These are phyloP conservation scores for Sylvicapra grimmia DNA, from an alignment of 2,113 vertebrate genomes.

Conservation along the genomic window DNA sequence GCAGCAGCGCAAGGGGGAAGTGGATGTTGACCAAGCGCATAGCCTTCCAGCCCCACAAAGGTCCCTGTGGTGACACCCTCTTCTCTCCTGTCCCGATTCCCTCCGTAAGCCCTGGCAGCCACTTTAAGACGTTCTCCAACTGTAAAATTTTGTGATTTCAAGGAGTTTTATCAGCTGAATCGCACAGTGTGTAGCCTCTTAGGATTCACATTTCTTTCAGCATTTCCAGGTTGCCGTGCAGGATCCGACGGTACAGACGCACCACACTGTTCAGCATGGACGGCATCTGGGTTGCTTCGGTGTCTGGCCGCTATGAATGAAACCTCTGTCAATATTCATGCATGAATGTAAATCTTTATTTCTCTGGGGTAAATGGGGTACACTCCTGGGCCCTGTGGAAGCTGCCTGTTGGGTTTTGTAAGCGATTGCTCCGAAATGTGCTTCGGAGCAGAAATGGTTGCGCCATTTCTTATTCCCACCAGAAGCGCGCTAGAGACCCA, in stretches of 20 bases:
- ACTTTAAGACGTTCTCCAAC: not conserved
- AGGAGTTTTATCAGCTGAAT: not conserved
- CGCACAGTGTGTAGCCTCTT: not conserved
- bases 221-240: not conserved
- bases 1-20: not conserved
- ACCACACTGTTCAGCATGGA: not conserved
- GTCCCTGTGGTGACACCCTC: not conserved
- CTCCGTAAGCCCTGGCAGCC: not conserved
- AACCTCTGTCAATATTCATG: not conserved
- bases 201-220: not conserved
- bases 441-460: not conserved
- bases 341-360: not conserved
- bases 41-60: not conserved
- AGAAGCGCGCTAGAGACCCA: not conserved
- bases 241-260: fast-evolving
- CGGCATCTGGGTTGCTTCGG: not conserved
- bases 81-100: not conserved
- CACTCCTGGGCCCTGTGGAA: not conserved
- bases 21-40: not conserved
- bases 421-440: not conserved
- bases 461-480: not conserved
- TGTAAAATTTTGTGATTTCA: not conserved
- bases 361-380: not conserved
- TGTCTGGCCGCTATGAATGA: not conserved
- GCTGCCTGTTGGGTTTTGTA: not conserved